Evolutionary conservation across 2,888 invertebrate genomes (phyloP).

Genomic region (Neoascia interrupta): DNA sequence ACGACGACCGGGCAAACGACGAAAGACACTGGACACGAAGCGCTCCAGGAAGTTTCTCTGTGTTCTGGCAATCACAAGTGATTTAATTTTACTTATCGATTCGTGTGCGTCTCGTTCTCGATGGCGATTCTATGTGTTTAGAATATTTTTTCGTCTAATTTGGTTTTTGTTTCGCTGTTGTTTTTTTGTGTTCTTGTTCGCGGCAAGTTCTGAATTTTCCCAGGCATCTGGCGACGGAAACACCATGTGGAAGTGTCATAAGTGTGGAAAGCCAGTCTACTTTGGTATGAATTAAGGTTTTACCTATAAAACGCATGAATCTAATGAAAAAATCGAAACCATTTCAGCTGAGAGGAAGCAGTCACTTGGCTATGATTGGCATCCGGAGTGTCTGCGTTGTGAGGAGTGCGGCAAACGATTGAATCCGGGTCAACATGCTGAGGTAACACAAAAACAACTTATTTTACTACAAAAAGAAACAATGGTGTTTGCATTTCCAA

Average conservation of each 20-base stretch:
- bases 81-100: conserved; percentile 12
- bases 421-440: conserved; percentile 91
- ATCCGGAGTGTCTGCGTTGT: conserved; percentile 90
- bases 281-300: conserved; percentile 82
- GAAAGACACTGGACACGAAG: not conserved
- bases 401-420: conserved; percentile 90
- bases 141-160: conserved; percentile 28
- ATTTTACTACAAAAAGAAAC: not conserved
- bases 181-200: conserved; percentile 18
- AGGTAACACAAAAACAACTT: conserved; percentile 81
- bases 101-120: conserved; percentile 8
- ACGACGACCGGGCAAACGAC: conserved; percentile 26
- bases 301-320: not conserved
- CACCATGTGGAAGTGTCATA: conserved; percentile 90
- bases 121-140: conserved; percentile 47
- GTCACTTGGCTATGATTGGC: conserved; percentile 92
- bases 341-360: conserved; percentile 90
- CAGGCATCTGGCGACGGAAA: conserved; percentile 44
- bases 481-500: conserved; percentile 12
- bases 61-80: conserved; percentile 1
- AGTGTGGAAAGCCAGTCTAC: conserved; percentile 89
- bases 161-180: conserved; percentile 33
- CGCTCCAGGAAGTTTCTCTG: conserved; percentile 33
- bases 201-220: conserved; percentile 35
- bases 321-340: conserved; percentile 23